Evolutionary conservation across 2,797 vertebrate genomes (phyloP).

Genomic region (Prionace glauca): DNA sequence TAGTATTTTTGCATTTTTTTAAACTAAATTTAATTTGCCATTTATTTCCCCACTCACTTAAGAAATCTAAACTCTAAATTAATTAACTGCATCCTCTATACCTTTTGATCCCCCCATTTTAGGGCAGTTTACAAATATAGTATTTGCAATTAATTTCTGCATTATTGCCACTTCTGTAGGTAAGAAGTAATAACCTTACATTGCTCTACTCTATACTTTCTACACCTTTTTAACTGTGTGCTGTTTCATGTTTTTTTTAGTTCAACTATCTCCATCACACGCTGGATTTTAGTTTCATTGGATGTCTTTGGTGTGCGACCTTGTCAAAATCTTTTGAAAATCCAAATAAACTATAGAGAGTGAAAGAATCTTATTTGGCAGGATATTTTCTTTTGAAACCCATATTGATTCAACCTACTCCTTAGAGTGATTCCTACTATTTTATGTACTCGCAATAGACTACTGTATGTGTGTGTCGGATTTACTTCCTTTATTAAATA

Average conservation of each 20-base stretch:
- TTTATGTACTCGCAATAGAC: not conserved
- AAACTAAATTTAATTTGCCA: not conserved
- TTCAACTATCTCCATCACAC: not conserved
- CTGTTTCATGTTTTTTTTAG: not conserved
- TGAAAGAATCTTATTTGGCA: not conserved
- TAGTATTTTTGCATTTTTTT: not conserved
- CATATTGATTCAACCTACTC: not conserved
- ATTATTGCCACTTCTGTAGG: not conserved
- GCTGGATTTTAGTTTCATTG: not conserved
- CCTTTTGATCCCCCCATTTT: not conserved
- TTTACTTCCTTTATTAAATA: not conserved
- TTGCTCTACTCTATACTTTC: not conserved
- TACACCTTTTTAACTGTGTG: not conserved
- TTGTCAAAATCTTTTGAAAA: not conserved
- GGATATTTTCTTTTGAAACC: not conserved
- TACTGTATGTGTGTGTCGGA: not conserved
- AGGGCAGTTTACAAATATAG: not conserved
- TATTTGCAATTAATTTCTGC: not conserved
- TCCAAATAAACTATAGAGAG: not conserved
- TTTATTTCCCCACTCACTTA: not conserved
- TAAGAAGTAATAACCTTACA: not conserved
- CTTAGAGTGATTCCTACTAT: not conserved
- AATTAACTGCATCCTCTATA: not conserved
- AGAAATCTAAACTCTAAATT: not conserved
- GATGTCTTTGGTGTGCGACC: not conserved